These are phyloP conservation scores for Leptopilina myrica DNA, from an alignment of 2,888 invertebrate species.

Conservation along the genomic window DNA sequence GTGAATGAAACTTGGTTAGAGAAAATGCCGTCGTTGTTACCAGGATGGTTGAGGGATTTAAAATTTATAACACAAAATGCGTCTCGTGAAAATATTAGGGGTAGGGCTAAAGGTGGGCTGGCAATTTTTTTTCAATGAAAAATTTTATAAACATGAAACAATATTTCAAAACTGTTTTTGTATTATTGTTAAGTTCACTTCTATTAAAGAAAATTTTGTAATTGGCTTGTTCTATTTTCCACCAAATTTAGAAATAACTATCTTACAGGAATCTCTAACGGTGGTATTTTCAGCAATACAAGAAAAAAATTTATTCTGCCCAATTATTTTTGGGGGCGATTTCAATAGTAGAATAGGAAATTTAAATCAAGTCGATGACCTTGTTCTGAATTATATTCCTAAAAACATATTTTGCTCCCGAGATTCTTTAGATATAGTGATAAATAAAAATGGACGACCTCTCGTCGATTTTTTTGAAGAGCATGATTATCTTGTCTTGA, in stretches of 20 bases:
- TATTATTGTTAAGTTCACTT: not conserved
- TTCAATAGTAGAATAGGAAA: not conserved
- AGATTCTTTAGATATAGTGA: not conserved
- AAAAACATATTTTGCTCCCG: not conserved
- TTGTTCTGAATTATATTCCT: not conserved
- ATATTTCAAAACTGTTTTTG: not conserved
- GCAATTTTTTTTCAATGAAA: not conserved
- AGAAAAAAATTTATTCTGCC: not conserved
- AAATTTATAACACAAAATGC: not conserved
- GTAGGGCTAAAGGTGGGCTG: not conserved
- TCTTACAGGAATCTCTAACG: not conserved
- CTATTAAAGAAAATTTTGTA: not conserved
- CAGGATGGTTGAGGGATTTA: not conserved
- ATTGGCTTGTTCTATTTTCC: not conserved
- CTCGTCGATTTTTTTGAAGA: constrained; percentile 28
- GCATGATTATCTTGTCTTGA: not conserved
- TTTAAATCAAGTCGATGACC: not conserved
- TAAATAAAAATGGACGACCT: constrained; percentile 5
- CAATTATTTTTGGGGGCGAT: not conserved
- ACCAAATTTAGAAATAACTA: not conserved
- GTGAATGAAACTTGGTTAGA: constrained; percentile 1
- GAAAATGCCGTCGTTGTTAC: not conserved
- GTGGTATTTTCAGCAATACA: not conserved
- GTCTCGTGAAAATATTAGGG: not conserved
- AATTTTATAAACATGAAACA: not conserved